phyloP scores from a whole-genome alignment of 1,140 invertebrate genomes.

The Leptinotarsa defecta region DNA sequence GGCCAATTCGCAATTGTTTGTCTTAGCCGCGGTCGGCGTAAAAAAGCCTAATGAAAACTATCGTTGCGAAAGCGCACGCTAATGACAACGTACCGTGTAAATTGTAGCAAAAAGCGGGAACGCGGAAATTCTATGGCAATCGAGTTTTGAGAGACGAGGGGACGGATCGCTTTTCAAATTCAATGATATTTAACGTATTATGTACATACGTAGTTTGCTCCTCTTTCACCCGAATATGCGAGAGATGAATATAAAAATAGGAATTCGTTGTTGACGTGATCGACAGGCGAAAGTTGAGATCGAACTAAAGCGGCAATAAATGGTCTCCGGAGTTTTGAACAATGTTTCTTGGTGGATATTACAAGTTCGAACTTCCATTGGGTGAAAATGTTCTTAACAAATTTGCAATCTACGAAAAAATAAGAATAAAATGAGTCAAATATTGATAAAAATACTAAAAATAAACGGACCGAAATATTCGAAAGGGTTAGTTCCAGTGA shows the following conservation, averaged over 20 bases:
- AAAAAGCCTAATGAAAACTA: slow-evolving; percentile 2
- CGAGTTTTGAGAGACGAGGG: background rate
- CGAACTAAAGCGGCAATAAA: background rate
- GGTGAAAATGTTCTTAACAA: too few species aligned
- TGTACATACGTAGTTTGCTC: slow-evolving; percentile 1
- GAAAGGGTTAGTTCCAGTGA: too few species aligned
- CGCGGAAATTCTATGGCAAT: background rate
- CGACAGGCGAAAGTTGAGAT: background rate
- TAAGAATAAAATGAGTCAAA: too few species aligned
- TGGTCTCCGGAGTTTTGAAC: background rate
- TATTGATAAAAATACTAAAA: too few species aligned
- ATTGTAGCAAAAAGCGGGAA: slow-evolving; percentile 1
- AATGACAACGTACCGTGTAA: slow-evolving; percentile 1
- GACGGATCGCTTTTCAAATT: slow-evolving; percentile 8
- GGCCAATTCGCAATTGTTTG: slow-evolving; percentile 5
- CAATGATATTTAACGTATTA: slow-evolving; percentile 9
- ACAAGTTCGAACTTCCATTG: too few species aligned
- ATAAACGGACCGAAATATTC: too few species aligned
- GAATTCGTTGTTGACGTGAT: background rate
- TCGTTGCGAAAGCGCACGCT: slow-evolving; percentile 4
- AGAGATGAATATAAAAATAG: slow-evolving; percentile 2
- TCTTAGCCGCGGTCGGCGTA: background rate
- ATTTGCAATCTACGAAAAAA: too few species aligned
- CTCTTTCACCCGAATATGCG: background rate
- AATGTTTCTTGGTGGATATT: too few species aligned